Evolutionary conservation across 2,888 invertebrate genomes (phyloP).

Genomic region (Dromius quadrimaculatus): DNA sequence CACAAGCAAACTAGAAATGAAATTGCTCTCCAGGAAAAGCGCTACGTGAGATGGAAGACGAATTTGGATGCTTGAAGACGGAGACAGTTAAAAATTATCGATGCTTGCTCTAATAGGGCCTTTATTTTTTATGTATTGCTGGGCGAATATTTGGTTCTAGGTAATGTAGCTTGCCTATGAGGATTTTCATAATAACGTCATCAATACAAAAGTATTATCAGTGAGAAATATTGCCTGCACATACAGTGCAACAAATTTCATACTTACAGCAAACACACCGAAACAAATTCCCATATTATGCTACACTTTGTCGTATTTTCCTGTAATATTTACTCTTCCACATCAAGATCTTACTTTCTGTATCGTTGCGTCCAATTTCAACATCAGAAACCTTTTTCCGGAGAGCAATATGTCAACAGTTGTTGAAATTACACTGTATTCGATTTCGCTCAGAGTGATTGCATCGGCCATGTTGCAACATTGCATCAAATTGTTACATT

Average conservation of each 20-base stretch:
- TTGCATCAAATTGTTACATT: no score
- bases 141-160: no score
- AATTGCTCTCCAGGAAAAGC: conserved; percentile 39
- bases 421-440: conserved; percentile 26
- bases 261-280: no score
- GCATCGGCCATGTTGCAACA: not conserved
- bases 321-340: not conserved
- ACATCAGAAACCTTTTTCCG: not conserved
- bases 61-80: conserved; percentile 26
- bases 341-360: conserved; percentile 8
- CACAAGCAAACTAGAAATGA: conserved; percentile 37
- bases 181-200: no score
- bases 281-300: conserved; percentile 4
- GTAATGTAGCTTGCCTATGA: no score
- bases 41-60: conserved; percentile 40
- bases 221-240: no score
- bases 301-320: conserved; percentile 6
- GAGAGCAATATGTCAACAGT: conserved; percentile 13
- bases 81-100: no score
- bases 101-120: no score
- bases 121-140: no score
- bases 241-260: no score
- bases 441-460: conserved; percentile 7
- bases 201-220: no score
- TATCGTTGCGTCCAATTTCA: not conserved